Base-by-base conservation (phyloP, 1,140 invertebrate species). In the Rhyacophila brunnea region DNA sequence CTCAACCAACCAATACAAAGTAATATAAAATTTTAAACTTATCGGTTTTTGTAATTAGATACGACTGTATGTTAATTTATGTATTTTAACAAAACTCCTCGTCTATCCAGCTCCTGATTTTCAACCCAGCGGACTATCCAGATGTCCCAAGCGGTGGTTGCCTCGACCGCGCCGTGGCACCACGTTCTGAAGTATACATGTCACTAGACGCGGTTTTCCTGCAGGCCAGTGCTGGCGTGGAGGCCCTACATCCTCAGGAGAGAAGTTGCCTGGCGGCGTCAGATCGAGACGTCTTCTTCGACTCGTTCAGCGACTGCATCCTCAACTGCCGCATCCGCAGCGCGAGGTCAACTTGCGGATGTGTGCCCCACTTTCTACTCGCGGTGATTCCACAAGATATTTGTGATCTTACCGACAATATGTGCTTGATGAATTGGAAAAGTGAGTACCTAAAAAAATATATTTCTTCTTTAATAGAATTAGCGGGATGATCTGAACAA, bases 351-450 rank as follows among this genome's bases (percentile, higher is more conserved):
- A 68, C 77, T 11, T 83, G 82, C 47, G 77, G 77, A n/a, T 83
- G 81, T 43, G 72, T 80, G n/a, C 82, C 82, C 0, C 83, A 81
- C 42, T 78, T 77, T 59, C 66, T 81, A 69, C 80, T 77, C 0
- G 70, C 76, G 50, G 72, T 77, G 35, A 49, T 58, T 3, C 69
- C 73, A 23, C 70, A 70, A 10, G 74, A 75, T 28, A 77, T 72
- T 0, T 79, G 77, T 49, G 71, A 77, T 40, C 68, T 79, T 64
- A 68, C 67, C 9, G 75, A 78, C 49, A 62, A 74, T 9, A 52
- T 66, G 0, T 79, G 77, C 55, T 67, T 78, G 18, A 67, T 52
- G 35, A 64, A 55, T 45, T 64, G 62, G 62, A 60, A 60, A 43
- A 58, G 62, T 64, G 44, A 47, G 28, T 13, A 11, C n/a, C n/a